These are phyloP conservation scores for Hyperoodon ampullatus DNA, from an alignment of 2,113 vertebrate genomes.

Conservation along the genomic window DNA sequence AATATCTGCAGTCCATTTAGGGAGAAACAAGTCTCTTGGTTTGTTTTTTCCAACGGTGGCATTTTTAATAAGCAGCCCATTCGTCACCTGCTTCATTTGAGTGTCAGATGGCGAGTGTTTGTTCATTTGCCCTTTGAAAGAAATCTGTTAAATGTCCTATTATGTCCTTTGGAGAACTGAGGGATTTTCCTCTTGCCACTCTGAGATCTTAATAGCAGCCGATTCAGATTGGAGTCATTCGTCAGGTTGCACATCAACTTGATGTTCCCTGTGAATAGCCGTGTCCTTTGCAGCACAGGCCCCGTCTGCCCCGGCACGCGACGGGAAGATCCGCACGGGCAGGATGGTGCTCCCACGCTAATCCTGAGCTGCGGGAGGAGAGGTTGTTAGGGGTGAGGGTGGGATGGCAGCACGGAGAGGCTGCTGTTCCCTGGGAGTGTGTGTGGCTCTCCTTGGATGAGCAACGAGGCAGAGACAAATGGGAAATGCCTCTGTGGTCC, in stretches of 20 bases:
- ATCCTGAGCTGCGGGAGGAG: background rate
- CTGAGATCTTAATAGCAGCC: conserved; percentile 25
- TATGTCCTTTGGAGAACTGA: conserved; percentile 72
- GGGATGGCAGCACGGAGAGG: background rate
- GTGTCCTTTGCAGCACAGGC: background rate
- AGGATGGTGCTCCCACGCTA: background rate
- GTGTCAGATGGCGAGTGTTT: conserved; percentile 77
- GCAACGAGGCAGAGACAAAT: background rate
- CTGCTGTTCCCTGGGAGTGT: fast-evolving
- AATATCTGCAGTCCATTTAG: conserved; percentile 79
- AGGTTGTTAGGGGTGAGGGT: background rate
- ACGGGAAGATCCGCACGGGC: background rate
- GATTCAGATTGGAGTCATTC: conserved; percentile 55
- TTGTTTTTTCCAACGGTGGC: conserved; percentile 77
- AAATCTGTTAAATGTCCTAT: conserved; percentile 76
- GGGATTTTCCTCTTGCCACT: conserved; percentile 66
- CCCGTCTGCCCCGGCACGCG: background rate
- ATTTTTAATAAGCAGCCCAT: conserved; percentile 78
- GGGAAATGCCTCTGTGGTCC: background rate
- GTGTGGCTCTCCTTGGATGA: background rate
- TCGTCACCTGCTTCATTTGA: conserved; percentile 69
- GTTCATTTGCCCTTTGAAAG: conserved; percentile 79
- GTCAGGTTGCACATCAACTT: conserved; percentile 33
- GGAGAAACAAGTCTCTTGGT: conserved; percentile 79
- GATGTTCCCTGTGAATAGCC: conserved; percentile 3